Conservation (phyloP, 1,140 invertebrate species). For the Xylocopa sonorina region DNA sequence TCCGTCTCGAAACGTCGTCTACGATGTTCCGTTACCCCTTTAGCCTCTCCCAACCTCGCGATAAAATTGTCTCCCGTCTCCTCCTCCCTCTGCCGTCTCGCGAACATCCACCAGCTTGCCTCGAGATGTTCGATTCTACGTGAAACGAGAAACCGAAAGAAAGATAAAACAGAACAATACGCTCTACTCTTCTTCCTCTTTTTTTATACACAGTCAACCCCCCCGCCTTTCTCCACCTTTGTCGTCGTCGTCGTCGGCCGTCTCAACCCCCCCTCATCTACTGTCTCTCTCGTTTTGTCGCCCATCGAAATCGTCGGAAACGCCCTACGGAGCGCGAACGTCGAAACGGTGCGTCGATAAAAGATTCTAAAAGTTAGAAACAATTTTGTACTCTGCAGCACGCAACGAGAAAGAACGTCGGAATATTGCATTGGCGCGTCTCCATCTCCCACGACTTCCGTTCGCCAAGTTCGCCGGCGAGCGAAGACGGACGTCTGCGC, state of each 20-base stretch:
- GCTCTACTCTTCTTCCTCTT: slow-evolving; percentile 27
- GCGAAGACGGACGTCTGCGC: no score
- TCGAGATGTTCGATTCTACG: not conserved
- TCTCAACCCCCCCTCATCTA: not conserved
- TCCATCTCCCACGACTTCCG: no score
- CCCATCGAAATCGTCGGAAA: slow-evolving; percentile 22
- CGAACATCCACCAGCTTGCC: not conserved
- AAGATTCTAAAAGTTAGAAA: slow-evolving; percentile 68
- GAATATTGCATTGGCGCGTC: slow-evolving; percentile 2
- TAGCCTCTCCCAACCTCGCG: slow-evolving; percentile 16
- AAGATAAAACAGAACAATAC: slow-evolving; percentile 1
- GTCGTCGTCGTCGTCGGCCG: not conserved
- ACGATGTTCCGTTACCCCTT: slow-evolving; percentile 7
- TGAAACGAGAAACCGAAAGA: not conserved
- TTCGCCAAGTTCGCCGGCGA: no score
- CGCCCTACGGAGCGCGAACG: slow-evolving; percentile 13
- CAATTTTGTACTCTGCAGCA: slow-evolving; percentile 75
- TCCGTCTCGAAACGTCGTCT: slow-evolving; percentile 6
- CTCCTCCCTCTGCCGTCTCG: not conserved
- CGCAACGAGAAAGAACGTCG: slow-evolving; percentile 55
- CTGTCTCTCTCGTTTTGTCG: not conserved
- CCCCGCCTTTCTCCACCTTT: not conserved
- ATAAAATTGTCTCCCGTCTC: slow-evolving; percentile 29
- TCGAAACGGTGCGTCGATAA: slow-evolving; percentile 45
- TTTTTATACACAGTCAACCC: slow-evolving; percentile 25